phyloP scores from a whole-genome alignment of 2,888 invertebrate species.

The Bhutanitis thaidina region DNA sequence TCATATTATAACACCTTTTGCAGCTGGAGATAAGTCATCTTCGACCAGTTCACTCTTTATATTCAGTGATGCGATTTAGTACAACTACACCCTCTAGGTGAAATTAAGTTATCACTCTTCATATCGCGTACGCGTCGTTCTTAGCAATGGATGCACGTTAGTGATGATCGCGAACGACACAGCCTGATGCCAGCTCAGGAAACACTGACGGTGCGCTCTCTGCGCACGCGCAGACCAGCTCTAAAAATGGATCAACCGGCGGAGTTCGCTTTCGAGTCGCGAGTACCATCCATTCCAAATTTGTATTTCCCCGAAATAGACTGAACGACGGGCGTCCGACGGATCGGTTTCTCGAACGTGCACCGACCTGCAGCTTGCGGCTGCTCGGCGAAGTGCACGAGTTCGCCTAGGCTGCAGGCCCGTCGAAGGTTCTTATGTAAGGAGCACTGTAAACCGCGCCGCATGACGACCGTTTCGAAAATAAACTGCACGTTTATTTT shows the following conservation, averaged over 20 bases:
- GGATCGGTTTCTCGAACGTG: constrained; percentile 77
- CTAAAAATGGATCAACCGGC: constrained; percentile 78
- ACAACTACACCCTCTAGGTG: constrained; percentile 41
- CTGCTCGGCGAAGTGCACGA: constrained; percentile 39
- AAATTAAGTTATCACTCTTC: too few species aligned
- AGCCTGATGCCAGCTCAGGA: constrained; percentile 68
- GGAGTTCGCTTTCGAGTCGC: constrained; percentile 76
- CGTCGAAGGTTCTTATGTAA: constrained; percentile 60
- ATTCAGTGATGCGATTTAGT: constrained; percentile 9
- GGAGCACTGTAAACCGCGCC: constrained; percentile 68
- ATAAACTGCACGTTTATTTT: constrained; percentile 54
- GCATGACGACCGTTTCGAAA: constrained; percentile 75
- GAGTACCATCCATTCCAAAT: constrained; percentile 85
- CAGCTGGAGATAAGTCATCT: not conserved
- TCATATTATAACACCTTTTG: constrained; percentile 25
- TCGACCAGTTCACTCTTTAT: not conserved
- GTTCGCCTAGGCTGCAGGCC: constrained; percentile 38
- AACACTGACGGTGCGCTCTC: constrained; percentile 69
- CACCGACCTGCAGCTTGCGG: constrained; percentile 69
- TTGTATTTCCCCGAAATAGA: constrained; percentile 91
- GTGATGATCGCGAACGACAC: constrained; percentile 68
- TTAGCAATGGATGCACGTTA: constrained; percentile 32
- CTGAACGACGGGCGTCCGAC: constrained; percentile 75
- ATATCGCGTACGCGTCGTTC: constrained; percentile 22
- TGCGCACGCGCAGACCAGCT: constrained; percentile 78